These are phyloP conservation scores for Lutjanus erythropterus DNA, from an alignment of 2,113 vertebrate species.

Conservation along the genomic window DNA sequence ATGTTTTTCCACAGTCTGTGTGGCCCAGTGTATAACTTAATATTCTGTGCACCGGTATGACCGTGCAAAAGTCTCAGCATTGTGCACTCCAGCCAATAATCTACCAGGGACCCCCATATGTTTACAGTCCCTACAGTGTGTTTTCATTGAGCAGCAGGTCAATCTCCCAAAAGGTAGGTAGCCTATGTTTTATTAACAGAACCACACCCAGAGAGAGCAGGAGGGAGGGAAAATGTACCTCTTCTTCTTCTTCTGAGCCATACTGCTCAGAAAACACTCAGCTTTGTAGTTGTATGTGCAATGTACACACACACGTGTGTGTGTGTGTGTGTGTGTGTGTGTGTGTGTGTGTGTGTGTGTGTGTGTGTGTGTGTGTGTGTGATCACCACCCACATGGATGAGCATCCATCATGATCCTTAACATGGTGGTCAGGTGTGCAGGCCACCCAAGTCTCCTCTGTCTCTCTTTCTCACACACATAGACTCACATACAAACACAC, in stretches of 20 bases:
- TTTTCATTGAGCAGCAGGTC: slow-evolving; percentile 21
- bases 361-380: slow-evolving; percentile 19
- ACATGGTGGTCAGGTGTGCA: slow-evolving; percentile 45
- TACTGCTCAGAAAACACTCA: background rate
- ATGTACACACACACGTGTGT: background rate
- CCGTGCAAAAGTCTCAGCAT: background rate
- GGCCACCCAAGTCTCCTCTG: slow-evolving; percentile 49
- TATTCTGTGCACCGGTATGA: background rate
- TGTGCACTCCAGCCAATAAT: background rate
- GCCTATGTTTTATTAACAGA: background rate
- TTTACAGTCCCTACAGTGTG: background rate
- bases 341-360: slow-evolving; percentile 19
- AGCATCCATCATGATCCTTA: slow-evolving; percentile 24
- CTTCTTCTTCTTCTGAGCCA: background rate
- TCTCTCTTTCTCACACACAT: background rate
- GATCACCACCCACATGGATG: slow-evolving; percentile 38
- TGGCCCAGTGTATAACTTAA: slow-evolving; percentile 3
- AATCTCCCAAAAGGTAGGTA: slow-evolving; percentile 7
- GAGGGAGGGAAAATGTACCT: background rate
- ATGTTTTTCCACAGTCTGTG: slow-evolving; percentile 46
- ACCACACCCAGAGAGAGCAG: slow-evolving; percentile 11
- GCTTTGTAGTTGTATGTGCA: background rate
- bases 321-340: slow-evolving; percentile 19
- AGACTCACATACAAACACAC: background rate
- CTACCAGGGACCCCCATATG: background rate